Evolutionary conservation across 2,797 vertebrate genomes (phyloP).

Genomic region (Sebastes flavidus): DNA sequence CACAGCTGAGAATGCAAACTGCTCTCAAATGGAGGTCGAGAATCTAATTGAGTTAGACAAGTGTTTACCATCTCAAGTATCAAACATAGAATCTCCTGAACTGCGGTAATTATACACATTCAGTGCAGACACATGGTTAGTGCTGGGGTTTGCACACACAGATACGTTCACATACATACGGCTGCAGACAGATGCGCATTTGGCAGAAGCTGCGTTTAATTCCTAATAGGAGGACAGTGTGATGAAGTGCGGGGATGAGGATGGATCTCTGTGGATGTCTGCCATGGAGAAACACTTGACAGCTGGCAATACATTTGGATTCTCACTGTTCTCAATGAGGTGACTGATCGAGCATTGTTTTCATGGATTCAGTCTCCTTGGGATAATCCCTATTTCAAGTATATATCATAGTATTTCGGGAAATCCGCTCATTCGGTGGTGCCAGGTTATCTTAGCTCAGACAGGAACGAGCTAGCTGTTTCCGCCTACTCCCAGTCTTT

Average conservation of each 20-base stretch:
- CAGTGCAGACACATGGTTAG: conserved; percentile 10
- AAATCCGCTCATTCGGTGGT: background rate
- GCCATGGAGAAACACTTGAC: conserved; percentile 29
- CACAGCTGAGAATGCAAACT: conserved; percentile 81
- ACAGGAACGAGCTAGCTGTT: background rate
- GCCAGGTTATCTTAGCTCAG: background rate
- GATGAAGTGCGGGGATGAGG: conserved; percentile 29
- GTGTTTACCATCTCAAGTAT: conserved; percentile 64
- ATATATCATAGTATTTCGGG: background rate
- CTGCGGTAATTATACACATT: conserved; percentile 44
- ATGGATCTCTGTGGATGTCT: conserved; percentile 33
- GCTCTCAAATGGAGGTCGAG: conserved; percentile 68
- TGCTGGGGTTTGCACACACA: background rate
- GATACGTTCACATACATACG: background rate
- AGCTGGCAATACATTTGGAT: conserved; percentile 43
- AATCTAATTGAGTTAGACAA: conserved; percentile 67
- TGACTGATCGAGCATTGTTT: conserved; percentile 13
- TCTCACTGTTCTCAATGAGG: conserved; percentile 26
- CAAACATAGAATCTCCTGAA: conserved; percentile 52
- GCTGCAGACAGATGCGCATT: conserved; percentile 6
- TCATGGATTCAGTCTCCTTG: conserved; percentile 1
- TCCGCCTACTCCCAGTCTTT: background rate
- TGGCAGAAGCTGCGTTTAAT: conserved; percentile 29
- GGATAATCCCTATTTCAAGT: background rate
- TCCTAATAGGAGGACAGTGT: conserved; percentile 12